A percentile compares a stretch with the other conserved stretches of the same genome.
phyloP scores from a whole-genome alignment of 2,888 invertebrate genomes.

The Machimus rusticus region DNA sequence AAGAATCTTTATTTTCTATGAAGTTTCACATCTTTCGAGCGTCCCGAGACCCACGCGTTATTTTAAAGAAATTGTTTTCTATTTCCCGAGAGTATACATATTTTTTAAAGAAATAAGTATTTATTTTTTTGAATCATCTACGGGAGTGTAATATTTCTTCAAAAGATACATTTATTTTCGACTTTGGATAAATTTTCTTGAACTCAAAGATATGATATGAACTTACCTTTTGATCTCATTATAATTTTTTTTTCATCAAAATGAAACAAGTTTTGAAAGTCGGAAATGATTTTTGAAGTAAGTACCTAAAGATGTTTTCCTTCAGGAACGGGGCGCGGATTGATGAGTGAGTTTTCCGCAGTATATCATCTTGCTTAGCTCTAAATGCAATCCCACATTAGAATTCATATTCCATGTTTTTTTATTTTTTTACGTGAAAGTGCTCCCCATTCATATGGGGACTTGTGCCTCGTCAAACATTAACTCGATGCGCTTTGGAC shows the following conservation, averaged over 20 bases:
- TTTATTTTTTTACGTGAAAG: neutral
- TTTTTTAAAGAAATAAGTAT: no score
- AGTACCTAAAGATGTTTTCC: neutral
- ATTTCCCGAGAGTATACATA: no score
- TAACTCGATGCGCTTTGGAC: neutral
- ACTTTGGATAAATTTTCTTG: no score
- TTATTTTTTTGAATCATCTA: no score
- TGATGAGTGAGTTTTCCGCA: neutral
- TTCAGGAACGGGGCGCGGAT: neutral
- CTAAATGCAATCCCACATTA: neutral
- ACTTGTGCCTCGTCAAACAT: constrained; percentile 22
- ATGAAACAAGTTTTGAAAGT: neutral
- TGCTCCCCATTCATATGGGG: neutral
- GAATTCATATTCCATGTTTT: neutral
- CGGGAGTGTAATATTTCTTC: no score
- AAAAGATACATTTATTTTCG: no score
- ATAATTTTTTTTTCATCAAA: neutral
- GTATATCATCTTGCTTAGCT: neutral
- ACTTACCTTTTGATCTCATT: neutral
- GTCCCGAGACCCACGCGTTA: no score
- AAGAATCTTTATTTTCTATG: no score
- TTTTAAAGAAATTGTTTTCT: no score
- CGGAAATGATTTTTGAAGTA: neutral
- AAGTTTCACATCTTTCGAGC: no score
- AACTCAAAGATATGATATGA: no score